Conservation (phyloP, 2,888 invertebrate genomes). For the Choristoneura rosaceana region DNA sequence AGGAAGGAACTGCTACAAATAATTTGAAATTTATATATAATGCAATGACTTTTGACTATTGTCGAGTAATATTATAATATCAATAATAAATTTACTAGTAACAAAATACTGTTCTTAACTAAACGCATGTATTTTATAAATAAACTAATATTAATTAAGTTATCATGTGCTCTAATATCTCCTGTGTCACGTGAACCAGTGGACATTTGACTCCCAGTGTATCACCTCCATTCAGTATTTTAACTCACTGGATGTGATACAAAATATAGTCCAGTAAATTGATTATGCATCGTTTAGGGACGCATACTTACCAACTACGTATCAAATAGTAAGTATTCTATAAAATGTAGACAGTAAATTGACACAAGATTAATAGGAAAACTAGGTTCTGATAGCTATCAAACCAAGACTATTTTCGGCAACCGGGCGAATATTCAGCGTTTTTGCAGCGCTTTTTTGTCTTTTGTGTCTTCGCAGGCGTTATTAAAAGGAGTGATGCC, state of each 20-base stretch:
- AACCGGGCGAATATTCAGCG: too few species aligned
- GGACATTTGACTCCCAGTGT: not conserved
- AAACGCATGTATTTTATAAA: not conserved
- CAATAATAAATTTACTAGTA: not conserved
- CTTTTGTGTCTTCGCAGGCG: too few species aligned
- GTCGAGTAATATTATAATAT: too few species aligned
- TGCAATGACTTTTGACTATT: too few species aligned
- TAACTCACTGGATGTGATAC: too few species aligned
- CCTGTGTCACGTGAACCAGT: not conserved
- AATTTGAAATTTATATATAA: too few species aligned
- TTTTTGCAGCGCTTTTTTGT: too few species aligned
- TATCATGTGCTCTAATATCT: not conserved
- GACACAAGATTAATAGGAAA: slow-evolving; percentile 14
- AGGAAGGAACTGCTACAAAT: too few species aligned
- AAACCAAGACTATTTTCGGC: too few species aligned
- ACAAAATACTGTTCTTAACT: not conserved
- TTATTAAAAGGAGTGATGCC: too few species aligned
- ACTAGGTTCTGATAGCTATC: not conserved
- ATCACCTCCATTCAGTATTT: too few species aligned
- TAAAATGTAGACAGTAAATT: slow-evolving; percentile 6
- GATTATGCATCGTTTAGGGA: not conserved
- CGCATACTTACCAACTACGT: not conserved
- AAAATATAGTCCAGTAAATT: not conserved
- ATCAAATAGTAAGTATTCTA: not conserved
- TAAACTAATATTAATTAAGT: not conserved